Evolutionary conservation across 2,113 vertebrate species (phyloP), one percentile per base, ranked within the genome.

Genomic region (Boleophthalmus pectinirostris): DNA sequence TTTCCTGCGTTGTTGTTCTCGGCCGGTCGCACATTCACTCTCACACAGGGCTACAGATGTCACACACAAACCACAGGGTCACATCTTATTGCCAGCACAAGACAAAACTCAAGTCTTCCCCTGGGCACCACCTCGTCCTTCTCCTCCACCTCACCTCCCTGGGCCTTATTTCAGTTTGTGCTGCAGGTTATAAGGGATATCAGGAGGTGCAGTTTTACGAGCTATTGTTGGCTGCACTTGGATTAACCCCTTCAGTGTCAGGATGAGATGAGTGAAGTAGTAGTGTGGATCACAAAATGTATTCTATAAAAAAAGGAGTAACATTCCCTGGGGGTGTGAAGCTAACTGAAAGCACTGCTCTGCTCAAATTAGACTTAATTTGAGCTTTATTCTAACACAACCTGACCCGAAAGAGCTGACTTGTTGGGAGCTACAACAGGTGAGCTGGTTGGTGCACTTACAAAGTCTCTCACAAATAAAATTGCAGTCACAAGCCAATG

Each of bases 1-100:
- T 85, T 77, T 80, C 53, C 81, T 75, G 73, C 67, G 68, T 73
- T 69, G 77, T 80, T 82, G 69, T 79, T 81, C 81, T 88, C 81
- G 77, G 81, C 67, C 75, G 75, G 69, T 38, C 84, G 60, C 68
- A 63, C 63, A 75, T 79, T 82, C 74, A 29, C 51, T 79, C 82
- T 82, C 73, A 75, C 51, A 73, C 73, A 45, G 70, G 75, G 77
- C 81, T 73, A 83, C 80, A 77, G 79, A 78, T 83, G 81, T 75
- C 77, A 77, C 70, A 65, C 8, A 66, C 82, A 82, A 83, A 83
- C 58, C 70, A 72, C 29, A 75, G 70, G 81, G 82, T 81, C 77
- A 73, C 66, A 78, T 79, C 82, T 85, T 82, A 79, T 75, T 73
- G 75, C 58, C 77, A 58, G 77, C 66, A 74, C 73, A 68, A 74